Percentiles rank a stretch among this genome's conserved stretches.
Evolutionary conservation across 2,888 invertebrate genomes (phyloP).

Genomic region (Tanypteryx hageni): DNA sequence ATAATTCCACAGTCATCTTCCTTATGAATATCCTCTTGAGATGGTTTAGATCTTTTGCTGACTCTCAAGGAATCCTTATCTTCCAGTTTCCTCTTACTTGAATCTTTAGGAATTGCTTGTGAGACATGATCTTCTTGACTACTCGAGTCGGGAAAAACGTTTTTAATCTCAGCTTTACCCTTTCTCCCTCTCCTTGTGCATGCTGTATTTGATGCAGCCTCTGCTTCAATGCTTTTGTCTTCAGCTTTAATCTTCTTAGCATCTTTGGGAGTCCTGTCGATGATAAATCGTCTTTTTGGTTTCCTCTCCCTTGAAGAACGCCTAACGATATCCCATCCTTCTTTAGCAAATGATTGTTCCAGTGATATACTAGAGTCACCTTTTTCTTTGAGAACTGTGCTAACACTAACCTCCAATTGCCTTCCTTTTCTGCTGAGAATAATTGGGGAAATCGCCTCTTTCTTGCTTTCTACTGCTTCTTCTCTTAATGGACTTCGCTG

Average conservation of each 20-base stretch:
- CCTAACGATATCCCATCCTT: neutral
- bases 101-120: neutral
- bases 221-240: too few relatives aligned
- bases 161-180: neutral
- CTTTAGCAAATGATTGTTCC: neutral
- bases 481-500: neutral
- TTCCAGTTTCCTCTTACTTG: neutral
- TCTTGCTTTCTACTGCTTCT: neutral
- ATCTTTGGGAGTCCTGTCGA: neutral
- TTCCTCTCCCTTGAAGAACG: constrained; percentile 33
- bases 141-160: neutral
- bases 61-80: neutral
- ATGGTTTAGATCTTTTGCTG: neutral
- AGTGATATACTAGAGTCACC: neutral
- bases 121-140: neutral
- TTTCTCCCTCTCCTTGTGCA: neutral
- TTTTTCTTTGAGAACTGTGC: neutral
- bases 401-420: neutral
- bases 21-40: neutral
- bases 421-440: neutral
- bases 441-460: neutral
- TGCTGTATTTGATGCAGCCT: neutral
- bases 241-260: neutral
- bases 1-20: neutral
- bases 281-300: constrained; percentile 37